A percentile compares a stretch with the other conserved stretches of the same genome.
These are phyloP conservation scores for Anorthoa munda DNA, from an alignment of 2,888 invertebrate genomes.

Conservation along the genomic window DNA sequence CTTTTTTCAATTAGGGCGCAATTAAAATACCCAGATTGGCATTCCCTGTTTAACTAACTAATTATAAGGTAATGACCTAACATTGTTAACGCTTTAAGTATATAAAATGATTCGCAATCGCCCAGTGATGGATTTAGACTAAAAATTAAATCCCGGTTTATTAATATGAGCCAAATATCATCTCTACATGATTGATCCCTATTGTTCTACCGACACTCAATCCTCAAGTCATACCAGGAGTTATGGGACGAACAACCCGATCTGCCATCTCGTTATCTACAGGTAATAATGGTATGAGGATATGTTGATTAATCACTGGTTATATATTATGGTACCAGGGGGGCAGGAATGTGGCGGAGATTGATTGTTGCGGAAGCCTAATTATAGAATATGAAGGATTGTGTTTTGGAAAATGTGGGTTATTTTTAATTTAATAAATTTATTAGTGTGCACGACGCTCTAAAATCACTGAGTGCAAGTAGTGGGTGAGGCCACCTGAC, in stretches of 20 bases:
- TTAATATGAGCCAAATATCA: constrained; percentile 7
- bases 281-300: constrained; percentile 5
- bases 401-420: neutral
- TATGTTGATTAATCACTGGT: constrained; percentile 47
- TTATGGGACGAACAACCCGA: constrained; percentile 11
- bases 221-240: constrained; percentile 17
- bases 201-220: constrained; percentile 21
- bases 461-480: too few relatives aligned
- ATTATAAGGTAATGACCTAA: neutral
- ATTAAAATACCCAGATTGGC: neutral
- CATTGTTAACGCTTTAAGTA: too few relatives aligned
- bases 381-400: constrained; percentile 5
- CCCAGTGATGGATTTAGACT: neutral
- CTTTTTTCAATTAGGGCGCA: neutral
- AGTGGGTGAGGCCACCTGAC: too few relatives aligned
- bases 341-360: constrained; percentile 21
- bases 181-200: constrained; percentile 28
- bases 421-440: neutral
- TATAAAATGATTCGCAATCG: too few relatives aligned
- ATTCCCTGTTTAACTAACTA: neutral
- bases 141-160: neutral
- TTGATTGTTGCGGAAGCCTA: constrained; percentile 20
- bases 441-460: neutral
- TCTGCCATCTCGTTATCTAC: constrained; percentile 5
- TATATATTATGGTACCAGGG: constrained; percentile 32